These are phyloP conservation scores for Drosophila setifemur DNA, from an alignment of 1,140 invertebrate species.

Conservation along the genomic window DNA sequence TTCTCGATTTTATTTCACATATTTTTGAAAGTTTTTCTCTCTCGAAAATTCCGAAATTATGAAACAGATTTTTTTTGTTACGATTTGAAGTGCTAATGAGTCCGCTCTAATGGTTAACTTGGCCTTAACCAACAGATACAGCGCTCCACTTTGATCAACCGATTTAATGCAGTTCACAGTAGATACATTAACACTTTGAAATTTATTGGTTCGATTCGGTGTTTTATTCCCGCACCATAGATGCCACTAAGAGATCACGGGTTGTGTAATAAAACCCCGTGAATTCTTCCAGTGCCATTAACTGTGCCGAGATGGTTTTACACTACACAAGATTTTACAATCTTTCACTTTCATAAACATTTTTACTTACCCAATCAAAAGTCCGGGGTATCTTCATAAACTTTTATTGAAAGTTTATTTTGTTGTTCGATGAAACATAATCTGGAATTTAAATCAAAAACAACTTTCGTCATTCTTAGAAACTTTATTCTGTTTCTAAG, in stretches of 20 bases:
- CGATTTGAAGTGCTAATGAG: conserved; percentile 55
- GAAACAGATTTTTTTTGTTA: conserved; percentile 58
- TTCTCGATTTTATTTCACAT: background rate
- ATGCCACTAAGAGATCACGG: conserved; percentile 84
- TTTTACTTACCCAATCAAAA: background rate
- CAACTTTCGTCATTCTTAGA: conserved; percentile 24
- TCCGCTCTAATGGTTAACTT: conserved; percentile 54
- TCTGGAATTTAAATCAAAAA: conserved; percentile 2
- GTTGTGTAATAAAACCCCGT: conserved; percentile 81
- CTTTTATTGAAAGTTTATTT: no score
- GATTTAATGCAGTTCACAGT: conserved; percentile 57
- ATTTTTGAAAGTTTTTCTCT: conserved; percentile 44
- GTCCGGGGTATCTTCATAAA: no score
- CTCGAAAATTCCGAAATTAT: conserved; percentile 43
- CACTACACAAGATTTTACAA: background rate
- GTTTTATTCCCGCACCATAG: conserved; percentile 81
- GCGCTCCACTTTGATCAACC: conserved; percentile 21
- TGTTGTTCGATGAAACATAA: no score
- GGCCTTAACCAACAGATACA: background rate
- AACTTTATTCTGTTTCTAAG: background rate
- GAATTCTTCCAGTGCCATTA: conserved; percentile 84
- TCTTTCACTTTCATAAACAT: background rate
- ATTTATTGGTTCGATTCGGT: conserved; percentile 13
- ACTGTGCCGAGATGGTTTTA: conserved; percentile 80
- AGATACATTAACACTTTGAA: conserved; percentile 21